Evolutionary conservation across 2,797 vertebrate genomes (phyloP).

Genomic region (Cygnus olor): DNA sequence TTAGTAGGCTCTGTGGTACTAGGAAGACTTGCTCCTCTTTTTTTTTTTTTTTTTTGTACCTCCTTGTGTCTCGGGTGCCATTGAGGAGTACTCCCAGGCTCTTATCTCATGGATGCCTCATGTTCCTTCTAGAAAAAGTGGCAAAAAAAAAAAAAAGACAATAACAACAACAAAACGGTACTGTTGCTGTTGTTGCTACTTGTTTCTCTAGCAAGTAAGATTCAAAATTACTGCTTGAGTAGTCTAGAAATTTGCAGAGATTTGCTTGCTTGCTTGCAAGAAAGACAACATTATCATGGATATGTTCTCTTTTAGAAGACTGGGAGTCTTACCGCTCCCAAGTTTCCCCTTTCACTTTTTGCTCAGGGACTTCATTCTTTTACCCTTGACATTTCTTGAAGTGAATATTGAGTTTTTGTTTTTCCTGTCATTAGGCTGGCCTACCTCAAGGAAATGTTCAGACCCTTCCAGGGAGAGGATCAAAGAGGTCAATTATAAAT

Average conservation of each 20-base stretch:
- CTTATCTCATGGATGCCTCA: neutral
- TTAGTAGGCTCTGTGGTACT: neutral
- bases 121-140: neutral
- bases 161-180: too few relatives aligned
- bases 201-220: neutral
- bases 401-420: conserved; percentile 36
- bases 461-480: conserved; percentile 47
- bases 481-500: conserved; percentile 59
- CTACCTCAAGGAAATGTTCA: conserved; percentile 56
- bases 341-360: conserved; percentile 9
- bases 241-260: neutral
- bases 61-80: neutral
- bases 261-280: neutral
- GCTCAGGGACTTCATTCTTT: conserved; percentile 14
- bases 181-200: neutral
- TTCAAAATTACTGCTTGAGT: neutral
- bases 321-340: neutral
- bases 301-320: neutral
- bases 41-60: neutral
- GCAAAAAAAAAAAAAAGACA: too few relatives aligned
- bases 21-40: neutral
- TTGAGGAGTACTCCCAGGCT: neutral
- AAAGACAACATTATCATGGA: neutral
- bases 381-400: neutral
- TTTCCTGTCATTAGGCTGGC: conserved; percentile 34